Conservation (phyloP, 2,888 invertebrate genomes). For the Ctena decussata region DNA sequence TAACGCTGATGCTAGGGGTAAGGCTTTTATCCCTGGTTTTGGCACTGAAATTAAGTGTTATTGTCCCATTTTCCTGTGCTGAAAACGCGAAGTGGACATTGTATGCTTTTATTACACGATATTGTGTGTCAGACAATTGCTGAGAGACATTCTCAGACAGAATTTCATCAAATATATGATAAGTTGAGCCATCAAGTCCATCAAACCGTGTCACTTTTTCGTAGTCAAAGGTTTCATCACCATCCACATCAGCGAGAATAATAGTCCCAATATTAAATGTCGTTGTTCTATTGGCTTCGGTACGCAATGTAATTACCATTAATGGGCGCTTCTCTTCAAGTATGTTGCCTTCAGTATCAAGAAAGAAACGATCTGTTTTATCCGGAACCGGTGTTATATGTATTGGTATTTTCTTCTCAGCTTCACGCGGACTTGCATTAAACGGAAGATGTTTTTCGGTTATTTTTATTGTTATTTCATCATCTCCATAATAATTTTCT, state of each 20-base stretch:
- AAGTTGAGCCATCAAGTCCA: slow-evolving; percentile 42
- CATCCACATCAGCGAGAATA: slow-evolving; percentile 51
- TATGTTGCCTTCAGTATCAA: slow-evolving; percentile 36
- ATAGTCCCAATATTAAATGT: slow-evolving; percentile 32
- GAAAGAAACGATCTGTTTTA: slow-evolving; percentile 41
- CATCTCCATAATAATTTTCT: slow-evolving; percentile 51
- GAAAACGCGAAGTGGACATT: slow-evolving; percentile 25
- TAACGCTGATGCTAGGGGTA: slow-evolving; percentile 46
- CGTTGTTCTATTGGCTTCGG: slow-evolving; percentile 40
- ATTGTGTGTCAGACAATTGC: slow-evolving; percentile 20
- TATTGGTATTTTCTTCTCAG: slow-evolving; percentile 18
- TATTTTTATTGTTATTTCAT: not conserved
- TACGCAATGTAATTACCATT: slow-evolving; percentile 11
- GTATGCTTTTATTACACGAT: slow-evolving; percentile 38
- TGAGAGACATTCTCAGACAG: not conserved
- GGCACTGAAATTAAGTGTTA: slow-evolving; percentile 46
- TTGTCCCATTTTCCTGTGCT: slow-evolving; percentile 37
- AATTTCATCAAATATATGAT: not conserved
- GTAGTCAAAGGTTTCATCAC: slow-evolving; percentile 27
- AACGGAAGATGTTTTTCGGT: slow-evolving; percentile 5
- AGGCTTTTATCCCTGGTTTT: slow-evolving; percentile 6
- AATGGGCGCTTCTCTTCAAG: slow-evolving; percentile 32
- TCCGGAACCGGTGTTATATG: slow-evolving; percentile 31
- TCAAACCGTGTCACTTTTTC: not conserved
- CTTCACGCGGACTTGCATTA: not conserved